Base-by-base conservation (phyloP, 2,888 invertebrate species). In the Oligia fasciuncula region DNA sequence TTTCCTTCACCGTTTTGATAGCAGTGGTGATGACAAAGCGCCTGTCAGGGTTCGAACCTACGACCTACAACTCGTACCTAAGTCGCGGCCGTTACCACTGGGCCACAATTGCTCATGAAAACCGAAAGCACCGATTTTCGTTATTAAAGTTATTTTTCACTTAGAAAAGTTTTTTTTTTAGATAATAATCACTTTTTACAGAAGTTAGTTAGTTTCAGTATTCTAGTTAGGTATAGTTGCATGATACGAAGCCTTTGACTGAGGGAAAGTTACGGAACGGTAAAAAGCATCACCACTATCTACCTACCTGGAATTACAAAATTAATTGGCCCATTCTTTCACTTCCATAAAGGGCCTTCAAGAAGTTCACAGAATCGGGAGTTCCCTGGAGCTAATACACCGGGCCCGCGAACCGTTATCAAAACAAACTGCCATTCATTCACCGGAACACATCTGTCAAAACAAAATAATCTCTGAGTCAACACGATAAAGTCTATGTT, bases 331-430 rank as follows among this genome's bases (percentile, higher is more conserved):
- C 9, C 23, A 9, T 11, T 0, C 1, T 19, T 8, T 6, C 3
- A 19, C 19, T 19, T 69, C 46, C 29, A 0, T 8, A 69, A 2
- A 13, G 29, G 66, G 76, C 40, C 67, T 75, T 76, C 43, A 68
- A 73, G 62, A 65, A 40, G 23, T n/a, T 54, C 66, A 63, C 19
- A 75, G 35, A 66, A 76, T 54, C 78, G 85, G 86, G 83, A 79
- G 70, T 83, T 85, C 87, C 87, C 83, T 72, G 46, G 35, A 80
- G 49, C 54, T 70, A 60, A 73, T n/a, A 71, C 19, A 35, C 13
- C n/a, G 57, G 23, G 11, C 57, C 57, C 23, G 35, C 51, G n/a
- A 1, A 63, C 73, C 63, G 76, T 79, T 84, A 84, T 75, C 70
- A 14, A 72, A 14, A 13, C 68, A 71, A 79, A 76, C 57, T 8